Evolutionary conservation across 2,797 vertebrate species (phyloP), one percentile per base, ranked within the genome.

Genomic region (Pseudochromis fuscus): DNA sequence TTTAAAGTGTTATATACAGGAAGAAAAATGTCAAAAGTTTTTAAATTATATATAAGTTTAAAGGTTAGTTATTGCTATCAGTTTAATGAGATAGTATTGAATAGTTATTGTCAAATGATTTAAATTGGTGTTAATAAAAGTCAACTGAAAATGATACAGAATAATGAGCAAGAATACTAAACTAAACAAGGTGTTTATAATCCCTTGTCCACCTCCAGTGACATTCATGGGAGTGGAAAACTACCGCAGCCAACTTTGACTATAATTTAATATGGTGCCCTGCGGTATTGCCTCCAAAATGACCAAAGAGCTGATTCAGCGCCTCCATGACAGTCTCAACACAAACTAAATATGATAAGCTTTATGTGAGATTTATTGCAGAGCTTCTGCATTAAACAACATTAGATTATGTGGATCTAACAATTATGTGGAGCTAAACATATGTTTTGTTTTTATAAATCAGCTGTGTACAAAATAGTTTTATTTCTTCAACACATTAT

Each of bases 271-370:
- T 57, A 55, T 60, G 67, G 52, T 45, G 21, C 12, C 53, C 46
- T 13, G n/a, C 66, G 33, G 38, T 33, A 21, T 25, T 35, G 61
- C 50, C 16, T 77, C 37, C 37, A 18, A 52, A 70, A 70, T 40
- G 23, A 74, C 51, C 71, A 71, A 4, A 50, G 42, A 19, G 67
- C 79, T 75, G 80, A 59, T 60, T 79, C 73, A 77, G 71, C 63
- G 45, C 21, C 21, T 74, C 28, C 66, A 18, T 55, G 53, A 71
- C 19, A 31, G 31, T 50, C n/a, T 42, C 44, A 67, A 66, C 53
- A 62, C 56, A 67, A 65, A 67, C 45, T 13, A 15, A 77, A 64
- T 45, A 63, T 37, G 55, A 82, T 59, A 28, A 58, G n/a, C 49
- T 63, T 66, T 21, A 55, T 33, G 33, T 35, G 33, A 28, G 58